Conservation (phyloP, 2,113 vertebrate genomes). For the Noturus placidus region DNA sequence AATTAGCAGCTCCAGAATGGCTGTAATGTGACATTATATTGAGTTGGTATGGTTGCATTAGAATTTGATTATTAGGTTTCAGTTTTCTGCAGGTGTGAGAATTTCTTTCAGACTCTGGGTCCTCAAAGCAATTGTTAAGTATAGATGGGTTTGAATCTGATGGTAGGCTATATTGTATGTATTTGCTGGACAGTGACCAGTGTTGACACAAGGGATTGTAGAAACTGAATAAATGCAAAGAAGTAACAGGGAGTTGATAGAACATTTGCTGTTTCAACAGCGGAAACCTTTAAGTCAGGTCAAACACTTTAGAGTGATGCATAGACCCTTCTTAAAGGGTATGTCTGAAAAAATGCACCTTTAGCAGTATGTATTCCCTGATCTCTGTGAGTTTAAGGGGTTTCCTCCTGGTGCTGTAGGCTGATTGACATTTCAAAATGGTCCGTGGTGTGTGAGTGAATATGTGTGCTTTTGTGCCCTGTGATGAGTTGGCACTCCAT, state of each 20-base stretch:
- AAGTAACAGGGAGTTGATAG: constrained; percentile 12
- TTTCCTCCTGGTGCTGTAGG: too few species aligned
- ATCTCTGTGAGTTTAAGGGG: too few species aligned
- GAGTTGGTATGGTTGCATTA: not conserved
- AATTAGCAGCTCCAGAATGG: not conserved
- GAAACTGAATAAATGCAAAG: constrained; percentile 33
- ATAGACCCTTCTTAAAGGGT: not conserved
- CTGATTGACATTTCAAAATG: too few species aligned
- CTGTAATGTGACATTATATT: not conserved
- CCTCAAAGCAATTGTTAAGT: constrained; percentile 3
- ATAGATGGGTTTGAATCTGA: constrained; percentile 10
- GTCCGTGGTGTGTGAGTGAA: too few species aligned
- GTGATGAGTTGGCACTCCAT: too few species aligned
- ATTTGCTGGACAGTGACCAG: constrained; percentile 19
- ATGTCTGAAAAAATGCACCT: constrained; percentile 22
- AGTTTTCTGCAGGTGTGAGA: not conserved
- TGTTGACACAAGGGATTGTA: constrained; percentile 22
- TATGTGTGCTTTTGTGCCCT: too few species aligned
- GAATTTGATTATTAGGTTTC: not conserved
- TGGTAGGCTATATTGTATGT: constrained; percentile 19
- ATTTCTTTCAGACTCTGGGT: not conserved
- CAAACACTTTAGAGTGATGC: constrained; percentile 19
- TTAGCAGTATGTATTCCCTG: constrained; percentile 8
- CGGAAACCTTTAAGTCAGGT: constrained; percentile 18
- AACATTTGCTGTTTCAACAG: constrained; percentile 34